Percentiles rank a stretch among this genome's conserved stretches.
phyloP scores from a whole-genome alignment of 1,140 invertebrate species.

The Drosophila biarmipes region DNA sequence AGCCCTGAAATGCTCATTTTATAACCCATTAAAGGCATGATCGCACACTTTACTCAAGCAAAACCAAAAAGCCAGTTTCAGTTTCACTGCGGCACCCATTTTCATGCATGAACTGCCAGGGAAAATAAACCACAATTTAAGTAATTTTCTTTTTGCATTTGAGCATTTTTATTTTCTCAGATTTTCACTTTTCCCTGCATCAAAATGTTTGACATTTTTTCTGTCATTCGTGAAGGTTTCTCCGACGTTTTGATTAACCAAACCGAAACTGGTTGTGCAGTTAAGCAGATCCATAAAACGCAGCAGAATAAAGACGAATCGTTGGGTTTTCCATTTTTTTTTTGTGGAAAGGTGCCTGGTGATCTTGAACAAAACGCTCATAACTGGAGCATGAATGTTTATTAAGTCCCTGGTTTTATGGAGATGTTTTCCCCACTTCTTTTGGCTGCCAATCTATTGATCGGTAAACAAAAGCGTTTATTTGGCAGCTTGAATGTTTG shows the following conservation, averaged over 20 bases:
- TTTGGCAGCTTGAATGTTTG: conserved; percentile 28
- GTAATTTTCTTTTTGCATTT: conserved; percentile 53
- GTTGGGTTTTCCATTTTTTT: neutral
- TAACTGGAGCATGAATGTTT: conserved; percentile 59
- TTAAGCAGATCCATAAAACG: conserved; percentile 36
- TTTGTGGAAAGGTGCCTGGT: neutral
- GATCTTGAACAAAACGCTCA: conserved; percentile 14
- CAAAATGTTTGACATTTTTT: conserved; percentile 48
- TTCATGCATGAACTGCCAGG: conserved; percentile 55
- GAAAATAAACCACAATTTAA: conserved; percentile 30
- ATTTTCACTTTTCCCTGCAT: conserved; percentile 63
- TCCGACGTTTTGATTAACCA: conserved; percentile 39
- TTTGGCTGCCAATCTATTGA: neutral
- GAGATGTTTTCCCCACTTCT: conserved; percentile 9
- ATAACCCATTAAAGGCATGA: conserved; percentile 16
- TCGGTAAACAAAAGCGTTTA: conserved; percentile 28
- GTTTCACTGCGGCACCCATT: conserved; percentile 46
- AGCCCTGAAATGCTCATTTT: conserved; percentile 4
- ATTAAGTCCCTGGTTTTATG: conserved; percentile 3
- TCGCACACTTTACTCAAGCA: conserved; percentile 14
- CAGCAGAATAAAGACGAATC: conserved; percentile 18
- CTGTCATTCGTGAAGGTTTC: conserved; percentile 43
- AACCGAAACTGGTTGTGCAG: conserved; percentile 43
- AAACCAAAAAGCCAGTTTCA: conserved; percentile 27
- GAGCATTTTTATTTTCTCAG: conserved; percentile 43